Percentiles rank a stretch among this genome's conserved stretches.
Evolutionary conservation across 2,888 invertebrate genomes (phyloP).

Genomic region (Dinocampus coccinellae): DNA sequence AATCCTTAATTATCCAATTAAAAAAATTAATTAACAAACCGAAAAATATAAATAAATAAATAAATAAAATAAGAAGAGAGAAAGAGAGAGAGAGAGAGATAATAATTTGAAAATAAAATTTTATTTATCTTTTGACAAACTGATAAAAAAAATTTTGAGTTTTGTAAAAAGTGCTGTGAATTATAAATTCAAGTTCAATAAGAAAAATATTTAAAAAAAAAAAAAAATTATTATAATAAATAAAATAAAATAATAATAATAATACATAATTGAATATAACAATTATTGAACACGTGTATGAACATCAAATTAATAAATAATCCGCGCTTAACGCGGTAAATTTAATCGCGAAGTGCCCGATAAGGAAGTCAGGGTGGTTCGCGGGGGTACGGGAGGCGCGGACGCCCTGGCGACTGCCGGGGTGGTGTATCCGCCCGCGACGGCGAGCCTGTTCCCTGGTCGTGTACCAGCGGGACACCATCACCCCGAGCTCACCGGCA

Average conservation of each 20-base stretch:
- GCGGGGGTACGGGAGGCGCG: conserved; percentile 71
- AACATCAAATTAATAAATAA: neutral
- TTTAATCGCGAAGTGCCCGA: conserved; percentile 43
- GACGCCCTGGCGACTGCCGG: conserved; percentile 69
- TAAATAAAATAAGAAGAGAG: too few species aligned
- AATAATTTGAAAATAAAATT: neutral
- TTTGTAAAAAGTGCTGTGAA: neutral
- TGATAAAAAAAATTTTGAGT: neutral
- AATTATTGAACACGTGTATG: neutral
- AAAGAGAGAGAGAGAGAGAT: neutral
- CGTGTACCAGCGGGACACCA: conserved; percentile 70
- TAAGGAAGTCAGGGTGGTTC: conserved; percentile 70
- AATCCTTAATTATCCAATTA: neutral
- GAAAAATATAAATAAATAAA: too few species aligned
- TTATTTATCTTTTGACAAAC: too few species aligned
- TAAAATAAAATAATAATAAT: neutral
- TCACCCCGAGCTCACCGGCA: conserved; percentile 68
- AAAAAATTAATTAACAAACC: neutral
- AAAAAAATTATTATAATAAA: neutral
- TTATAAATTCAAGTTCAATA: neutral
- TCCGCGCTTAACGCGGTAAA: conserved; percentile 19
- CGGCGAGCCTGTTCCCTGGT: conserved; percentile 72
- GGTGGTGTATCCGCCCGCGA: conserved; percentile 69
- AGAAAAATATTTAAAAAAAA: neutral
- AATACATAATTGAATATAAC: too few species aligned